Percentiles rank a stretch among this genome's conserved stretches.
Conservation (phyloP, 2,113 vertebrate genomes). For the Scortum barcoo region DNA sequence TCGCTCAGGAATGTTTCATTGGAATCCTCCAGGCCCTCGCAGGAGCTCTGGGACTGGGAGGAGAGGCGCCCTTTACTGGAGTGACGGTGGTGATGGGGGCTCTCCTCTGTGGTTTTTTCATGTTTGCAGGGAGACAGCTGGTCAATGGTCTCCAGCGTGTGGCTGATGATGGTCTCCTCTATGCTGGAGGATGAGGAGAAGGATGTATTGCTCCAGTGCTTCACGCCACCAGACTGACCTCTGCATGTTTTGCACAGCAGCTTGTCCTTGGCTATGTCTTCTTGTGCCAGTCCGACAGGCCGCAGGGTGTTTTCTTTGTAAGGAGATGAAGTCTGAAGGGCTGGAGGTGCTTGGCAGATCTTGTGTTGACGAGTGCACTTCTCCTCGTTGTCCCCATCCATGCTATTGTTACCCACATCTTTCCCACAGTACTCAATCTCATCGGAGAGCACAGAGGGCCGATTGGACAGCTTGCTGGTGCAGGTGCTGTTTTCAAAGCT, state of each 20-base stretch:
- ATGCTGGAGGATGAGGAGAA: conserved; percentile 84
- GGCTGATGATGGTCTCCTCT: conserved; percentile 81
- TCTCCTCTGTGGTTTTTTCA: conserved; percentile 48
- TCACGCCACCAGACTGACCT: conserved; percentile 56
- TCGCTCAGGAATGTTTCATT: conserved; percentile 92
- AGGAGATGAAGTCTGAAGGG: conserved; percentile 95
- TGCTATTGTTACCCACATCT: conserved; percentile 62
- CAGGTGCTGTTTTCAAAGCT: conserved; percentile 99
- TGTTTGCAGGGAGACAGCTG: conserved; percentile 75
- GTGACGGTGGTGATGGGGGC: conserved; percentile 36
- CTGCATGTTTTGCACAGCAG: conserved; percentile 81
- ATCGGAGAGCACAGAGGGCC: conserved; percentile 94
- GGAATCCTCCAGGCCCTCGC: conserved; percentile 92
- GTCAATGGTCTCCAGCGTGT: conserved; percentile 77
- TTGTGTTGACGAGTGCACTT: conserved; percentile 68
- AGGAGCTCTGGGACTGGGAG: conserved; percentile 88
- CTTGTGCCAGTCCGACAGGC: conserved; percentile 41
- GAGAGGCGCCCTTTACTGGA: conserved; percentile 84
- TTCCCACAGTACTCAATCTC: conserved; percentile 89
- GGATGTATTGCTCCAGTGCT: conserved; percentile 80
- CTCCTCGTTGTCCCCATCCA: conserved; percentile 66
- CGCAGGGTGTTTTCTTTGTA: conserved; percentile 86
- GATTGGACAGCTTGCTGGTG: conserved; percentile 97
- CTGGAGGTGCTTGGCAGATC: conserved; percentile 79
- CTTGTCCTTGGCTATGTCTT: conserved; percentile 65